Evolutionary conservation across 2,888 invertebrate species (phyloP).

Genomic region (Tachina grossa): DNA sequence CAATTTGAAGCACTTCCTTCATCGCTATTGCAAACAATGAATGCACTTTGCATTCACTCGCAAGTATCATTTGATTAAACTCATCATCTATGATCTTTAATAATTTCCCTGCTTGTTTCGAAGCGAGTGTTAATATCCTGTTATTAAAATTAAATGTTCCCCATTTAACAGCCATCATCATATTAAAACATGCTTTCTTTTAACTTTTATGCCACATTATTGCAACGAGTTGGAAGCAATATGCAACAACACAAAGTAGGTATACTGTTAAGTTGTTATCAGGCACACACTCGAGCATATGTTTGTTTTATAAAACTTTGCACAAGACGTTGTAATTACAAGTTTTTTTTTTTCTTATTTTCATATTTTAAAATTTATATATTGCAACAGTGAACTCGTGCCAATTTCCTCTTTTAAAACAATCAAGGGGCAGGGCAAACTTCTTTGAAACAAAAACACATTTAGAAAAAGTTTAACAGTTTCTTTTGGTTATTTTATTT

Average conservation of each 20-base stretch:
- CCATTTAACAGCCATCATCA: slow-evolving; percentile 63
- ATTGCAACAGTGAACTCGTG: slow-evolving; percentile 58
- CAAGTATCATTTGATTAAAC: slow-evolving; percentile 41
- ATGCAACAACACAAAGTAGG: not conserved
- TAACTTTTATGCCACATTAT: not conserved
- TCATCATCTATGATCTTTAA: slow-evolving; percentile 37
- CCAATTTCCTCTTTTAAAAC: slow-evolving; percentile 64
- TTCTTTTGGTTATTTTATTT: not conserved
- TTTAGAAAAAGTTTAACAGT: slow-evolving; percentile 2
- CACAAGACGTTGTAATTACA: slow-evolving; percentile 26
- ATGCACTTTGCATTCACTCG: not conserved
- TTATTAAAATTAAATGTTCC: slow-evolving; percentile 64
- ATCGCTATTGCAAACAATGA: not conserved
- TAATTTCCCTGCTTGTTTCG: slow-evolving; percentile 65
- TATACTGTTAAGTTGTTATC: slow-evolving; percentile 51
- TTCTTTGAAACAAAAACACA: too few relatives aligned
- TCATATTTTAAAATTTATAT: slow-evolving; percentile 23
- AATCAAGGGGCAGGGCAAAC: slow-evolving; percentile 4
- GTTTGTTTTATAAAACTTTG: slow-evolving; percentile 13
- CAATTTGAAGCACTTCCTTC: slow-evolving; percentile 16
- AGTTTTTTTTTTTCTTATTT: slow-evolving; percentile 2
- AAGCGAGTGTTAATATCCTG: slow-evolving; percentile 73
- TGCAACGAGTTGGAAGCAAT: not conserved
- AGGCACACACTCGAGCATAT: slow-evolving; percentile 3
- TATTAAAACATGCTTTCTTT: slow-evolving; percentile 41